These are phyloP conservation scores for Acomys russatus DNA, from an alignment of 2,797 vertebrate species.

Conservation along the genomic window DNA sequence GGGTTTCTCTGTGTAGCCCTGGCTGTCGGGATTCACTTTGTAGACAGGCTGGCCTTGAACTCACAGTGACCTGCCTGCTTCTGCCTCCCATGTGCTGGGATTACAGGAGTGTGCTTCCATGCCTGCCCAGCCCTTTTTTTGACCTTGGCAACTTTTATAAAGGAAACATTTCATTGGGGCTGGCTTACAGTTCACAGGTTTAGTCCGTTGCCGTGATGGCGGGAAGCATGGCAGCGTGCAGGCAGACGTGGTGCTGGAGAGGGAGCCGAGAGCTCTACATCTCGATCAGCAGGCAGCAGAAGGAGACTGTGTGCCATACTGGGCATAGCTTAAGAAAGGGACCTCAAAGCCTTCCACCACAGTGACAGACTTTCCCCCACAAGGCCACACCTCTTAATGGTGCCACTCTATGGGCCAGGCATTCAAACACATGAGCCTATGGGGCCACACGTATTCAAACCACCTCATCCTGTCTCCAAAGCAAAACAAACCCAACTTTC, in stretches of 20 bases:
- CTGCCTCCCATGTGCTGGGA: too few species aligned
- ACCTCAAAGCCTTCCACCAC: background rate
- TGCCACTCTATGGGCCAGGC: background rate
- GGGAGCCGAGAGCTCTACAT: background rate
- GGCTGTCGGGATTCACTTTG: too few species aligned
- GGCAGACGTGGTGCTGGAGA: background rate
- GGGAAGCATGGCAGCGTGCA: background rate
- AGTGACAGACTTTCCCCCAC: background rate
- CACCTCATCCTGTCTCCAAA: background rate
- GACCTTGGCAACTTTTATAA: background rate
- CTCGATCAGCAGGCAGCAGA: background rate
- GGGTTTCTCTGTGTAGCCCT: too few species aligned
- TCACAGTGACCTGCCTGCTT: too few species aligned
- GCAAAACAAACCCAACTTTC: background rate
- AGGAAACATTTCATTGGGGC: background rate
- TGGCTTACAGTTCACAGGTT: background rate
- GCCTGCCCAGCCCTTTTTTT: too few species aligned
- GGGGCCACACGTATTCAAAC: background rate
- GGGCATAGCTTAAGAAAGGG: background rate
- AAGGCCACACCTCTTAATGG: background rate
- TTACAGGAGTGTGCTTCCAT: too few species aligned
- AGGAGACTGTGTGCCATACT: background rate
- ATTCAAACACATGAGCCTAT: background rate
- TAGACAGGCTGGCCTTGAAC: too few species aligned
- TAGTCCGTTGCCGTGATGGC: background rate